Percentiles rank a stretch among this genome's conserved stretches.
phyloP scores from a whole-genome alignment of 2,888 invertebrate genomes.

The Panopea generosa region DNA sequence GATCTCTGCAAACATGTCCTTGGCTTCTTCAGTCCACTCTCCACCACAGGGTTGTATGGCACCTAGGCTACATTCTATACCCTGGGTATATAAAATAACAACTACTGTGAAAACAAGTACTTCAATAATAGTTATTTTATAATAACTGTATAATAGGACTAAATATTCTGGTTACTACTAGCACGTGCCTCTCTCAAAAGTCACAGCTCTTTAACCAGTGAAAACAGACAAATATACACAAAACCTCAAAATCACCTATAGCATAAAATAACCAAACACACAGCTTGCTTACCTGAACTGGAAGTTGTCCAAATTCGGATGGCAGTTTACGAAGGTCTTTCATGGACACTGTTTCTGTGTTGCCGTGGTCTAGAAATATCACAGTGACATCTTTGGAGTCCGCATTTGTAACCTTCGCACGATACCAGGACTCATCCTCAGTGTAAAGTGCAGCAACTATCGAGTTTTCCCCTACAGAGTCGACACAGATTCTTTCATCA shows the following conservation, averaged over 20 bases:
- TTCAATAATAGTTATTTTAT: too few species aligned
- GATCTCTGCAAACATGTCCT: constrained; percentile 63
- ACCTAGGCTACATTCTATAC: constrained; percentile 75
- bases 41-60: constrained; percentile 64
- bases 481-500: constrained; percentile 50
- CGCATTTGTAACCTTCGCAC: constrained; percentile 64
- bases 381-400: constrained; percentile 61
- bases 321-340: constrained; percentile 73
- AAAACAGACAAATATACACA: too few species aligned
- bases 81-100: constrained; percentile 57
- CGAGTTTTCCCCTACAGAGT: constrained; percentile 51
- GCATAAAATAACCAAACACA: too few species aligned
- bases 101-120: too few species aligned
- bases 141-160: too few species aligned
- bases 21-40: constrained; percentile 71
- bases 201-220: too few species aligned
- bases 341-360: constrained; percentile 72
- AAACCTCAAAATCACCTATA: too few species aligned
- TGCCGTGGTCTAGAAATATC: constrained; percentile 83
- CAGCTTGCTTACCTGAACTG: constrained; percentile 60
- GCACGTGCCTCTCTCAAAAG: too few species aligned
- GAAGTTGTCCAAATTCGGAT: constrained; percentile 72
- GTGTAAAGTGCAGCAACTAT: constrained; percentile 72
- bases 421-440: constrained; percentile 81
- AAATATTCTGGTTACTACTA: too few species aligned